Base-by-base conservation (phyloP, 2,113 vertebrate species). In the Hippolais icterina region DNA sequence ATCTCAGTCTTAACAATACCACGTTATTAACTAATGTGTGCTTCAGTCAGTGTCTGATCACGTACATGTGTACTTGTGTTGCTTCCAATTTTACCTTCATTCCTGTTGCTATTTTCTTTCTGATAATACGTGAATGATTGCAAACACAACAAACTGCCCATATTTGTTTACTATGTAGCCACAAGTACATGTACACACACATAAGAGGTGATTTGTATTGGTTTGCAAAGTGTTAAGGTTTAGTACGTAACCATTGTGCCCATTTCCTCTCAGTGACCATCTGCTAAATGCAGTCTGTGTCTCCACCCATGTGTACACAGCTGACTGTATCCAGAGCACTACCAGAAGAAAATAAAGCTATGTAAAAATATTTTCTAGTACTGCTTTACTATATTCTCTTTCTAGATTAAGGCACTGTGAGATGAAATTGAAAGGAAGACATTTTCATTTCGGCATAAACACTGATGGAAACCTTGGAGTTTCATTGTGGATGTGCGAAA, bases 31-130 rank as follows among this genome's bases (percentile, higher is more conserved):
- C 20, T 63, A 33, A n/a, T 21, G 22, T 7, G 13, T 60, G 47
- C 75, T 92, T 86, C 83, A 61, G 9, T 88, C 39, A 28, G 29
- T 71, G 15, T 41, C 47, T 81, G 22, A 72, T 82, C 1, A 5
- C 3, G 0, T 77, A 13, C 54, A 46, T 0, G 0, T n/a, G 15
- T 50, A 59, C 50, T 78, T 87, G 24, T 23, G 12, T n/a, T 61
- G 24, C 68, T 94, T 89, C 59, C 37, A 10, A 17, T 92, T 89
- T 92, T 74, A 49, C 52, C 50, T 47, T 47, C 11, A 71, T 41
- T 90, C 25, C 16, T 70, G 24, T 66, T 86, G 1, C 39, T 90
- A 1, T 81, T 83, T 93, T 33, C 35, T 92, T 88, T 88, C 33
- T 93, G 54, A 39, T 92, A 83, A 50, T 47, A 9, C 4, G 12